Evolutionary conservation across 2,888 invertebrate genomes (phyloP), one percentile per base, ranked within the genome.

Genomic region (Ophion obscuratus): DNA sequence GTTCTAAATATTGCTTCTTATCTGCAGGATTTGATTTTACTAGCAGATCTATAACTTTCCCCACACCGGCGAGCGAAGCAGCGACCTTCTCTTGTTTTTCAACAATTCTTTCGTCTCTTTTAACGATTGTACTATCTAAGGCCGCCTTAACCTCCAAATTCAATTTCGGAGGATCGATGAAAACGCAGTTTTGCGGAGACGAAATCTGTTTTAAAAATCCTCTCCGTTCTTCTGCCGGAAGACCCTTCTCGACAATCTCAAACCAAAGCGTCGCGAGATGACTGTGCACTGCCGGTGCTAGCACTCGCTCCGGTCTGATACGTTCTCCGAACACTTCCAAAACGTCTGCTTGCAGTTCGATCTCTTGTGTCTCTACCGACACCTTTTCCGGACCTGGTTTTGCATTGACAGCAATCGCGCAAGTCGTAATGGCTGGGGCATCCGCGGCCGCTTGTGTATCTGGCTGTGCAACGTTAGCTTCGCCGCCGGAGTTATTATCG

Each of bases 121-220:
- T 40, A 7, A 40, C 36, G 59, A 86, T n/a, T n/a, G n/a, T n/a
- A n/a, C n/a, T n/a, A n/a, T n/a, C n/a, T n/a, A n/a, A n/a, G n/a
- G n/a, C n/a, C n/a, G n/a, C n/a, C n/a, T n/a, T n/a, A n/a, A n/a
- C n/a, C 61, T 86, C 78, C 24, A 67, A 36, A 62, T 86, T 87
- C 3, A 86, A 62, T 77, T 85, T 87, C 0, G 85, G 81, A 24
- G 85, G 62, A 70, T 83, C 84, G 70, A 84, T 79, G 31, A 87
- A 62, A 9, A 84, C n/a, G n/a, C 53, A 78, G 62, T 87, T 87
- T 31, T 87, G 59, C 11, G 83, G 76, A 64, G 80, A 61, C 3
- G 71, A 62, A 64, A 40, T 40, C 1, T 40, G 6, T 40, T 40
- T 40, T 40, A 9, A 6, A 40, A 40, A 40, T 7, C 40, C 3